Conservation (phyloP, 2,888 invertebrate genomes). For the Prosapia bicincta region DNA sequence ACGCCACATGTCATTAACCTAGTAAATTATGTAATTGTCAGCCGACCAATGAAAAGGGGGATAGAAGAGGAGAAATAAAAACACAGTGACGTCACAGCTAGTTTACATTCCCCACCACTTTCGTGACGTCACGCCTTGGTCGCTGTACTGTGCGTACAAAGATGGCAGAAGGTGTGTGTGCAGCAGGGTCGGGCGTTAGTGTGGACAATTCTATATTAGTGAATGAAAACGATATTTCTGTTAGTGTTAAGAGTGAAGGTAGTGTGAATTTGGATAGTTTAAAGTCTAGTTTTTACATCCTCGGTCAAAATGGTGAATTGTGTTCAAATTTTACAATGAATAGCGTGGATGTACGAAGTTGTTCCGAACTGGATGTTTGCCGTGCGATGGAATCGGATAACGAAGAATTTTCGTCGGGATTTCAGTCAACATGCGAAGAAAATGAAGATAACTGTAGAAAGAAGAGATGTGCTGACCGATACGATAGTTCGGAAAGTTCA, state of each 20-base stretch:
- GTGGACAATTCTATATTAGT: conserved; percentile 17
- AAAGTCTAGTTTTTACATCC: conserved; percentile 21
- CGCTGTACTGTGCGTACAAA: conserved; percentile 28
- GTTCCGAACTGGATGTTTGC: conserved; percentile 24
- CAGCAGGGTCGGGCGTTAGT: conserved; percentile 25
- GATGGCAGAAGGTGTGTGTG: conserved; percentile 35
- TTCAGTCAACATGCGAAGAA: conserved; percentile 27
- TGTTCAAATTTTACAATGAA: conserved; percentile 28
- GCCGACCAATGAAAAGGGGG: neutral
- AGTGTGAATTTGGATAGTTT: conserved; percentile 25
- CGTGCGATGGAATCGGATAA: conserved; percentile 28
- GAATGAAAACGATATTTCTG: conserved; percentile 25
- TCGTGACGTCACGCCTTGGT: conserved; percentile 19
- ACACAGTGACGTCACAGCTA: neutral
- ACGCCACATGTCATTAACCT: neutral
- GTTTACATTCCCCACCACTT: neutral
- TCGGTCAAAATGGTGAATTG: conserved; percentile 26
- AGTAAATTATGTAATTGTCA: neutral
- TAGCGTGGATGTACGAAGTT: conserved; percentile 24
- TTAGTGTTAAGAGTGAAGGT: conserved; percentile 19
- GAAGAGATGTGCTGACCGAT: conserved; percentile 86
- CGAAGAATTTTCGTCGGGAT: conserved; percentile 23
- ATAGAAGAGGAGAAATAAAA: conserved; percentile 2
- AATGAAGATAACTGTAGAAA: conserved; percentile 55
- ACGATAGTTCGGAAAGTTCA: conserved; percentile 91